Evolutionary conservation across 2,888 invertebrate species (phyloP), one percentile per base, ranked within the genome.

Genomic region (Microctonus brassicae): DNA sequence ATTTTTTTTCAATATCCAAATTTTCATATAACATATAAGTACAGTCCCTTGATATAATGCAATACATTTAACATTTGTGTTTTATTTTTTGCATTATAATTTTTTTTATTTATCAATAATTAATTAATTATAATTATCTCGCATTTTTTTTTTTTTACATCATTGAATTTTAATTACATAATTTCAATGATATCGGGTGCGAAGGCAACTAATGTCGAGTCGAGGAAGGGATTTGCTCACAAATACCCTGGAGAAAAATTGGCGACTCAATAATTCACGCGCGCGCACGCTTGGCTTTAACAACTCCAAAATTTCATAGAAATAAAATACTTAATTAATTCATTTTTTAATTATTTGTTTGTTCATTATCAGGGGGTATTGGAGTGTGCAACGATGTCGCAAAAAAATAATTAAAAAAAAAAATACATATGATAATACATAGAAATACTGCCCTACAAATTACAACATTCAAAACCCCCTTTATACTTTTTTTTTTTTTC

Each of bases 401-500:
- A 20, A 33, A 42, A 24, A 55, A 5, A 57, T n/a, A n/a, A n/a
- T n/a, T n/a, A n/a, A n/a, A n/a, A n/a, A 29, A 20, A 55, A 39
- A 42, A n/a, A 47, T n/a, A n/a, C n/a, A n/a, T 22, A 24, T 36
- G 4, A 24, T 34, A 66, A 26, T 72, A 72, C 73, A 73, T 71
- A 75, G 73, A 76, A 77, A 77, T 77, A 77, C 74, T 75, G 76
- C 73, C 9, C 76, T 74, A 74, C 76, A 75, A 76, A 74, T 69
- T 68, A 73, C 74, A 77, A 76, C 72, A 75, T 73, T 77, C 77
- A 77, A 75, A 70, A 17, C 17, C 20, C 47, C 71, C 69, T 70
- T 29, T 29, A 7, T 29, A 5, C 7, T 29, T 29, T 29, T 29
- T 3, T 29, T 29, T 29, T 29, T 3, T 29, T 29, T 29, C 7